Conservation (phyloP, 2,888 invertebrate species). For the Conchocele bisecta region DNA sequence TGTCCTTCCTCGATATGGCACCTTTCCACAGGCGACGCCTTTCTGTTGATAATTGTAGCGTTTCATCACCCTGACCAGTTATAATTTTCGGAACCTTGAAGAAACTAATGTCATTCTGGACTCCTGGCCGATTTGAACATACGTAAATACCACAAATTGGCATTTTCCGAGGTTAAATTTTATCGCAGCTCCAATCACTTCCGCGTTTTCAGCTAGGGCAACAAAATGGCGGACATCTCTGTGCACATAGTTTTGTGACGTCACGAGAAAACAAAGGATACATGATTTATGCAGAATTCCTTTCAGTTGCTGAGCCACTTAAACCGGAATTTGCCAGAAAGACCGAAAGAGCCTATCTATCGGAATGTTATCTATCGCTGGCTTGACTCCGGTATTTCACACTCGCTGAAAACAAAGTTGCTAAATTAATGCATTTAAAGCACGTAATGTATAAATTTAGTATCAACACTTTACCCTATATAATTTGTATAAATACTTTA, state of each 20-base stretch:
- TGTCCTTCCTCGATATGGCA: conserved; percentile 13
- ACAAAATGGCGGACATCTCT: conserved; percentile 8
- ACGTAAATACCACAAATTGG: conserved; percentile 5
- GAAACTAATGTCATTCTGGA: background rate
- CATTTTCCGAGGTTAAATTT: background rate
- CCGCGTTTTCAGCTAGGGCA: conserved; percentile 1
- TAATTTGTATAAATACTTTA: no score
- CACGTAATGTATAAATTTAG: no score
- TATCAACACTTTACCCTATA: no score
- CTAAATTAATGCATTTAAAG: no score
- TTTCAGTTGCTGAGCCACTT: no score
- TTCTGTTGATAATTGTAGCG: conserved; percentile 1
- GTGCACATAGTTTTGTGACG: conserved; percentile 15
- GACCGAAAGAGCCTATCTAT: no score
- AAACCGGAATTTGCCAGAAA: no score
- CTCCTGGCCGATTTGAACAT: conserved; percentile 9
- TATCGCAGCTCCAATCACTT: background rate
- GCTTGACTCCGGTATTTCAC: no score
- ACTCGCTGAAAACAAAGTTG: no score
- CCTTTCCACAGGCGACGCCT: conserved; percentile 9
- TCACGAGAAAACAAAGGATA: conserved; percentile 23
- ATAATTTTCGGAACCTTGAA: conserved; percentile 9
- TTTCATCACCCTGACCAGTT: conserved; percentile 3
- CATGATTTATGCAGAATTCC: no score
- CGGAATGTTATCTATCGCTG: no score